Evolutionary conservation across 2,888 invertebrate genomes (phyloP).

Genomic region (Watsonalla cultraria): DNA sequence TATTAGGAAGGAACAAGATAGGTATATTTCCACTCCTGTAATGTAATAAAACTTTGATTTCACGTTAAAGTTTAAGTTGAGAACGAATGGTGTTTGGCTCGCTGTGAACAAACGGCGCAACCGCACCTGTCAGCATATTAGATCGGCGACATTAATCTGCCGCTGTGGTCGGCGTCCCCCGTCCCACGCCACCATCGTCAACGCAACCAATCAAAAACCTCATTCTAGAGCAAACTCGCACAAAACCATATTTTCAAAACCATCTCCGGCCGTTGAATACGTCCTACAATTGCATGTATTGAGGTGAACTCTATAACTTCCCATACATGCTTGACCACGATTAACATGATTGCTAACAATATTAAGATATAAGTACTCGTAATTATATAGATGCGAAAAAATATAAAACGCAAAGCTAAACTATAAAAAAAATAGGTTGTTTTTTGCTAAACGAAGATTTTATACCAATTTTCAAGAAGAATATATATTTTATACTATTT

Average conservation of each 20-base stretch:
- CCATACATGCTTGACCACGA: not conserved
- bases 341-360: not conserved
- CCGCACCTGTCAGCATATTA: slow-evolving; percentile 70
- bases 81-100: not conserved
- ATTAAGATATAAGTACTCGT: too few species aligned
- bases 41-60: too few species aligned
- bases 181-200: slow-evolving; percentile 11
- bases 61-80: not conserved
- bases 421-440: too few species aligned
- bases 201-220: slow-evolving; percentile 61
- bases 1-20: too few species aligned
- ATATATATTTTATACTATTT: too few species aligned
- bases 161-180: slow-evolving; percentile 22
- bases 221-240: slow-evolving; percentile 53
- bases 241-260: slow-evolving; percentile 54
- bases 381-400: too few species aligned
- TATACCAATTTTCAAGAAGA: too few species aligned
- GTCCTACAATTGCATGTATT: slow-evolving; percentile 23
- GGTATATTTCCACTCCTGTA: too few species aligned
- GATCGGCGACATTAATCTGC: slow-evolving; percentile 67
- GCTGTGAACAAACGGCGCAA: slow-evolving; percentile 15
- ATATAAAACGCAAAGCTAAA: too few species aligned
- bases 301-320: not conserved
- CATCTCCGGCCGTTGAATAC: slow-evolving; percentile 52
- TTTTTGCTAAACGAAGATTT: too few species aligned